Evolutionary conservation across 53 echinoderm and acorn worm genomes (phyloP), one percentile per base, ranked within the genome.

Genomic region (Henricia sp.): DNA sequence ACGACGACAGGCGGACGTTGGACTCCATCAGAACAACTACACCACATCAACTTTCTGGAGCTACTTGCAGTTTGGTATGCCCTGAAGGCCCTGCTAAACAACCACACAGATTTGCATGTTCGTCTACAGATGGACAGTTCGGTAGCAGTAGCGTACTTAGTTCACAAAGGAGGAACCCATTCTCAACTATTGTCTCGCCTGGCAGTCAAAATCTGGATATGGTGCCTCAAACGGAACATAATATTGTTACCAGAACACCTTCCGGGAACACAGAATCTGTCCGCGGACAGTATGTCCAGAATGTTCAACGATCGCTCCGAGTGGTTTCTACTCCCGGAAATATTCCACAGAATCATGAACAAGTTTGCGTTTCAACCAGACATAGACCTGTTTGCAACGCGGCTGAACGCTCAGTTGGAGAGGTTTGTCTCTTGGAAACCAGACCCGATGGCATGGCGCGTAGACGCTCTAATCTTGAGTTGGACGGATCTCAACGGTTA

Each of bases 101-200:
- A 19, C 19, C 11, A 39, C 17, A 66, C 1, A 4, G 20, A 35
- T 21, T 19, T n/a, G 3, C 67, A 66, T 39, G 37, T 66, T 21
- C 67, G 67, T 2, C 20, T 66, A 2, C 67, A 36, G 14, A 66
- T 21, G 37, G 67, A 66, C 67, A 66, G 67, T 39, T 17, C 67
- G 3, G 19, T 39, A 21, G 24, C 62, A 2, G 19, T 66, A 4
- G 37, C 67, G 17, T 66, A 66, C 20, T 4, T 66, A 2, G 1
- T 4, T 14, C 67, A 66, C 67, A 37, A 16, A 13, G 67, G 67
- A 6, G 67, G 62, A 26, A 62, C 62, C 27, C 62, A 17, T 9
- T 10, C 8, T 27, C 62, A 5, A 30, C 3, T 29, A 29, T 30
- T 62, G 62, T 62, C 62, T 29, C 26, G 33, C 2, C 62, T 62